A percentile compares a stretch with the other conserved stretches of the same genome.
Conservation (phyloP, 1,140 invertebrate genomes). For the Diabrotica undecimpunctata region DNA sequence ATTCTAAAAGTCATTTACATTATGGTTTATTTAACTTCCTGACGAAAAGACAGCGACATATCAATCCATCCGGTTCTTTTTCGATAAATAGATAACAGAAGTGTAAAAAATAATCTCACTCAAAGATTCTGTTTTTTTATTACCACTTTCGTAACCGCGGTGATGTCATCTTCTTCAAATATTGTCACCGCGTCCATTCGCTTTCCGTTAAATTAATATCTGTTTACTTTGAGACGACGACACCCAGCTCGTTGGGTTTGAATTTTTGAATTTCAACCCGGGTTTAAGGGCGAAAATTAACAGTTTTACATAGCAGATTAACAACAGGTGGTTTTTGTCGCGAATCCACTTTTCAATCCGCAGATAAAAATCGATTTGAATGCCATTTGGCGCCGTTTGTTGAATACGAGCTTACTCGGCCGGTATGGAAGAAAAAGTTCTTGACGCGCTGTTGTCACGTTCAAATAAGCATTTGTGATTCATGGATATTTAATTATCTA, state of each 20-base stretch:
- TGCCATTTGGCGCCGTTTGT: not conserved
- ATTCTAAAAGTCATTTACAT: too few relatives aligned
- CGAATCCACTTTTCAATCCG: not conserved
- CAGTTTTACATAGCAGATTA: not conserved
- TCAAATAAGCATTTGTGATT: not conserved
- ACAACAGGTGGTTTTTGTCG: not conserved
- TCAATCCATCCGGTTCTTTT: not conserved
- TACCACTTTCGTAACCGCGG: not conserved
- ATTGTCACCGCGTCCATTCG: not conserved
- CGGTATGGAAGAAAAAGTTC: not conserved
- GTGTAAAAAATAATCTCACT: not conserved
- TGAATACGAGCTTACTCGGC: not conserved
- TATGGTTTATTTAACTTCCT: too few relatives aligned
- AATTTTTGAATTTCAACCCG: not conserved
- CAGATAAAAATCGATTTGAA: not conserved
- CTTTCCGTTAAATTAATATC: not conserved
- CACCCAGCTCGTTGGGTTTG: not conserved
- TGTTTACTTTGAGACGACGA: not conserved
- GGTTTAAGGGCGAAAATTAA: not conserved
- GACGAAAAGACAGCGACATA: not conserved
- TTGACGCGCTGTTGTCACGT: not conserved
- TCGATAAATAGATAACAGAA: not conserved
- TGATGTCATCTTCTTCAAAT: not conserved
- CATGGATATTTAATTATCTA: not conserved
- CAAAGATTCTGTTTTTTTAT: not conserved